Conservation (phyloP, 2,888 invertebrate genomes). For the Psylliodes chrysocephalus region DNA sequence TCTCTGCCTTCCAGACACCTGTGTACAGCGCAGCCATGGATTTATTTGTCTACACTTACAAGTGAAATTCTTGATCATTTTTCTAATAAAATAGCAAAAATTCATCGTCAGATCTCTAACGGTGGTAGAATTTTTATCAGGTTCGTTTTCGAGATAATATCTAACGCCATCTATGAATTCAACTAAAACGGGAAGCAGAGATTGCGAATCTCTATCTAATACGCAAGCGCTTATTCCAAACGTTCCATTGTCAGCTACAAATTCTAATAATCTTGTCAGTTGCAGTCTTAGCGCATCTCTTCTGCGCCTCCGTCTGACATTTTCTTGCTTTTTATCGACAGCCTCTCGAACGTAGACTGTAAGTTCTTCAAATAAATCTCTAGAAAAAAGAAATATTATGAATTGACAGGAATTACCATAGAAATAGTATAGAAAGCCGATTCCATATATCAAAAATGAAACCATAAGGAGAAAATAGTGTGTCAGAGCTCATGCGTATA, state of each 20-base stretch:
- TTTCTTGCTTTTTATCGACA: slow-evolving; percentile 96
- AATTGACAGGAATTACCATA: too few relatives aligned
- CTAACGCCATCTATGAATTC: slow-evolving; percentile 97
- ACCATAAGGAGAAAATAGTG: too few relatives aligned
- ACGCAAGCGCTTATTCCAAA: slow-evolving; percentile 87
- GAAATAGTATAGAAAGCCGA: too few relatives aligned
- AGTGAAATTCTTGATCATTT: slow-evolving; percentile 93
- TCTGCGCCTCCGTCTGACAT: slow-evolving; percentile 88
- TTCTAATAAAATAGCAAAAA: slow-evolving; percentile 93
- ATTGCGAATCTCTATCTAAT: slow-evolving; percentile 83
- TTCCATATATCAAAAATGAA: too few relatives aligned
- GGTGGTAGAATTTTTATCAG: slow-evolving; percentile 90
- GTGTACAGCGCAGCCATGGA: too few relatives aligned
- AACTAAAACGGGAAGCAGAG: slow-evolving; percentile 80
- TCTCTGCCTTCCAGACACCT: too few relatives aligned
- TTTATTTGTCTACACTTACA: slow-evolving; percentile 72
- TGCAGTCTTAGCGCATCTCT: slow-evolving; percentile 93
- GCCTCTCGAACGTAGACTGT: slow-evolving; percentile 93
- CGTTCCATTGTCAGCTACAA: slow-evolving; percentile 91
- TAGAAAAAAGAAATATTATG: too few relatives aligned
- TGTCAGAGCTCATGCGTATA: too few relatives aligned
- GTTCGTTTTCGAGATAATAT: slow-evolving; percentile 90
- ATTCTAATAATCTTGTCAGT: slow-evolving; percentile 89
- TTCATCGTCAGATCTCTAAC: slow-evolving; percentile 91
- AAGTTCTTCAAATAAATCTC: slow-evolving; percentile 96